Evolutionary conservation across 2,888 invertebrate species (phyloP).

Genomic region (Dascillus cervinus): DNA sequence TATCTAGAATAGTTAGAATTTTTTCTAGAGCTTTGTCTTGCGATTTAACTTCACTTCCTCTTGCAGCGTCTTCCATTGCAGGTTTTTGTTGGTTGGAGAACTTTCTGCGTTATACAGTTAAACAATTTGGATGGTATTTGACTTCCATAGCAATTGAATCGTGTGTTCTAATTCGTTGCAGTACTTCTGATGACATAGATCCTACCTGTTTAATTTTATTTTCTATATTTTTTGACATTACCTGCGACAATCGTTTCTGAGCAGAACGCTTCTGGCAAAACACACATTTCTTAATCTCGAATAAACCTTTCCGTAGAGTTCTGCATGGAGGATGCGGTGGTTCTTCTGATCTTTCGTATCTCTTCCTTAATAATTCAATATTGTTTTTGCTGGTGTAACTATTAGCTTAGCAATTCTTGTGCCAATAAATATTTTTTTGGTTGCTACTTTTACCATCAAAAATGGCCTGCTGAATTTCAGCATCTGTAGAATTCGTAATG

Average conservation of each 20-base stretch:
- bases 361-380: no score
- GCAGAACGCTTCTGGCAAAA: slow-evolving; percentile 5
- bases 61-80: no score
- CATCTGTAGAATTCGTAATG: no score
- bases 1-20: neutral
- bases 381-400: no score
- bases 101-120: no score
- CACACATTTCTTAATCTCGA: slow-evolving; percentile 3
- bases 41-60: no score
- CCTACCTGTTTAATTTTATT: slow-evolving; percentile 2
- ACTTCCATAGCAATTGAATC: slow-evolving; percentile 4
- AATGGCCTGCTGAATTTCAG: no score
- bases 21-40: neutral
- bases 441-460: no score
- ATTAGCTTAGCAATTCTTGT: no score
- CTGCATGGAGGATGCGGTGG: slow-evolving; percentile 6
- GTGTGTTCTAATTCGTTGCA: slow-evolving; percentile 2
- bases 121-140: slow-evolving; percentile 1
- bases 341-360: no score
- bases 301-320: slow-evolving; percentile 9
- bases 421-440: no score
- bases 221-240: neutral
- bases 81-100: no score
- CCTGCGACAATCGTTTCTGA: neutral
- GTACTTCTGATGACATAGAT: neutral